Percentiles rank a stretch among this genome's conserved stretches.
Conservation (phyloP, 2,888 invertebrate species). For the Mesoligia furuncula region DNA sequence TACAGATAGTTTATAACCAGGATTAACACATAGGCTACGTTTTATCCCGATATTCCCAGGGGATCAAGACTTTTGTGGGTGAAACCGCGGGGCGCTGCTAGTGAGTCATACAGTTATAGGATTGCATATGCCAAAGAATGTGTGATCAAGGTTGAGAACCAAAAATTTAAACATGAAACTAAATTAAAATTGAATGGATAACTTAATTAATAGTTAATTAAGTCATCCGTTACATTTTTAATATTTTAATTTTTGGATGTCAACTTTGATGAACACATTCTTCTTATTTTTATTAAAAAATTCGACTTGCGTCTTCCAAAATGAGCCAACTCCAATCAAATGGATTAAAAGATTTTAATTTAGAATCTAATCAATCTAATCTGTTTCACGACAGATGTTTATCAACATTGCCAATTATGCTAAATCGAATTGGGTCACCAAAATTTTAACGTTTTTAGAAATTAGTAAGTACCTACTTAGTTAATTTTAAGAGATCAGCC, state of each 20-base stretch:
- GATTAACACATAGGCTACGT: too few species aligned
- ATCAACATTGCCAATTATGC: conserved; percentile 38
- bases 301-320: conserved; percentile 12
- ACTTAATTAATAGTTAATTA: conserved; percentile 8
- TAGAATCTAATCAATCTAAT: conserved; percentile 43
- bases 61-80: too few species aligned
- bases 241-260: background rate
- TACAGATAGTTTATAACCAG: too few species aligned
- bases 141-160: background rate
- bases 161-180: background rate
- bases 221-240: background rate
- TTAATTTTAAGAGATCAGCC: conserved; percentile 20
- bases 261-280: background rate
- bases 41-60: too few species aligned
- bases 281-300: conserved; percentile 1
- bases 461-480: background rate
- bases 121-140: conserved; percentile 4
- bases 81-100: too few species aligned
- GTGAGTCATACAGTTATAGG: background rate
- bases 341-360: conserved; percentile 41
- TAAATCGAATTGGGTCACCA: conserved; percentile 34
- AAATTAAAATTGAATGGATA: background rate
- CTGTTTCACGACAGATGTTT: conserved; percentile 38
- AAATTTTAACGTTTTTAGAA: conserved; percentile 23
- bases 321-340: conserved; percentile 37